Evolutionary conservation across 2,113 vertebrate genomes (phyloP), one percentile per base, ranked within the genome.

Genomic region (Hyperopisus bebe): DNA sequence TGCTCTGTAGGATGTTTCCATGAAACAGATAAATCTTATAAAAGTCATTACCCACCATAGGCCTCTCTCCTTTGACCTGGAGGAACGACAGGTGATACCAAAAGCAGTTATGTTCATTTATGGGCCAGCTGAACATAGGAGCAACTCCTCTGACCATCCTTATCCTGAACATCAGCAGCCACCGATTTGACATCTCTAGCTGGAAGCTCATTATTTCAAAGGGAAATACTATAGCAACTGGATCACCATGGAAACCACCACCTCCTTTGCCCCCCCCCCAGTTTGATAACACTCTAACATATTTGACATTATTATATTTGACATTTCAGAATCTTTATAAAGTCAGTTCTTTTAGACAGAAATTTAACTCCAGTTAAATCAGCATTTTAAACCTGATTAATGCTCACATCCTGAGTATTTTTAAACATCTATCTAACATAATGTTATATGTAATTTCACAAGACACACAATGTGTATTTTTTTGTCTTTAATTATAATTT

Each of bases 261-360:
- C 51, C 53, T 58, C 35, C 35, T 51, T n/a, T 42, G 53, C n/a
- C 35, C 55, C 39, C 51, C 3, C 50, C 88, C 51, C 51, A 42
- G 42, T 39, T 82, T 89, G 88, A 55, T 74, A 53, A 35, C 35
- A 13, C 39, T 83, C 19, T 53, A 35, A 51, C 27, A 89, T 47
- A 42, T 82, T 21, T 50, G 9, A 31, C 39, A 80, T 89, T 80
- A 89, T 80, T 39, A 15, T 50, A 86, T 83, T 83, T 83, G 80
- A 48, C 82, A 85, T 80, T 80, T 48, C 74, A 44, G 48, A 82
- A 82, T 82, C 74, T 53, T 89, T 50, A 82, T 44, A 89, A 89
- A 55, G 48, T 27, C 27, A 83, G 47, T 44, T 83, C 31, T 53
- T 89, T 82, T 42, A 50, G 88, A 82, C 88, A 89, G 50, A 80